Percentiles rank a stretch among this genome's conserved stretches.
Evolutionary conservation across 2,888 invertebrate species (phyloP).

Genomic region (Formica aserva): DNA sequence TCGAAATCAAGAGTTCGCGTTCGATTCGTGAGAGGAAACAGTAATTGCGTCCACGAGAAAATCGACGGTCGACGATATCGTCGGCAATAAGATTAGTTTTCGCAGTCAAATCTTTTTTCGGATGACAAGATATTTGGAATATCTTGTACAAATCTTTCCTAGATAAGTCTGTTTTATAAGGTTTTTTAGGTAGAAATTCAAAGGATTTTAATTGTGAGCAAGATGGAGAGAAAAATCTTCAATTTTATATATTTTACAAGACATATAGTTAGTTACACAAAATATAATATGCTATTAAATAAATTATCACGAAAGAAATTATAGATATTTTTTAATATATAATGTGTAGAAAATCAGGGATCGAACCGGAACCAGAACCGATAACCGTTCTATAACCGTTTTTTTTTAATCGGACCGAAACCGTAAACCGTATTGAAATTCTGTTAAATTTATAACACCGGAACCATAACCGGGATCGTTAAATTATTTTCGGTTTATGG

Average conservation of each 20-base stretch:
- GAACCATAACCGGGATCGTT: too few relatives aligned
- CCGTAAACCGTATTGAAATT: too few relatives aligned
- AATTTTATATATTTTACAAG: not conserved
- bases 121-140: not conserved
- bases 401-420: too few relatives aligned
- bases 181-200: not conserved
- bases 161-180: not conserved
- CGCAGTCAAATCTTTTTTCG: not conserved
- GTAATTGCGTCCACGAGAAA: not conserved
- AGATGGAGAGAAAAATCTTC: not conserved
- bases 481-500: too few relatives aligned
- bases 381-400: too few relatives aligned
- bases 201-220: not conserved
- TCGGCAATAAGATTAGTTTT: not conserved
- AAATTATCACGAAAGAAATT: too few relatives aligned
- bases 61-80: not conserved
- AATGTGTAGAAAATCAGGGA: not conserved
- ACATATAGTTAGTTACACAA: not conserved
- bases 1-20: not conserved
- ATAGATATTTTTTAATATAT: too few relatives aligned
- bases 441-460: too few relatives aligned
- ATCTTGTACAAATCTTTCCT: not conserved
- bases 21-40: conserved; percentile 4
- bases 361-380: too few relatives aligned
- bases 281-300: too few relatives aligned